Evolutionary conservation across 1,140 invertebrate genomes (phyloP).

Genomic region (Panagrolaimus sp.): DNA sequence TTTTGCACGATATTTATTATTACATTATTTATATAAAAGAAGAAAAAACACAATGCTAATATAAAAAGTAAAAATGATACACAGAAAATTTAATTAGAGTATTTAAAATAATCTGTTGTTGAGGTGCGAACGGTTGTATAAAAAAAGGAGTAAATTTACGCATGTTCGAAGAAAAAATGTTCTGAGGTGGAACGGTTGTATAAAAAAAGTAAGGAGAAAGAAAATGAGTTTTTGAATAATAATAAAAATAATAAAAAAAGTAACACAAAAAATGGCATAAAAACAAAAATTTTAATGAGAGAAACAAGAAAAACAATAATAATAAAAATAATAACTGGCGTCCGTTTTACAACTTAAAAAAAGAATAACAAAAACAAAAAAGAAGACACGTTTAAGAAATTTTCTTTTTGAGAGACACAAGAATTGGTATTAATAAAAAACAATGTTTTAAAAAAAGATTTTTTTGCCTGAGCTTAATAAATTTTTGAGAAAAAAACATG

Average conservation of each 20-base stretch:
- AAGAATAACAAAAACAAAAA: too few species aligned
- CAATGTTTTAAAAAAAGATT: too few species aligned
- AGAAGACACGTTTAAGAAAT: too few species aligned
- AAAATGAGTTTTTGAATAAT: not conserved
- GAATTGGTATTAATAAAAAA: too few species aligned
- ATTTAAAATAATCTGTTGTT: not conserved
- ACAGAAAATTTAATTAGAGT: too few species aligned
- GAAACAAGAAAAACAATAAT: not conserved
- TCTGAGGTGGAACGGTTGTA: slow-evolving; percentile 18
- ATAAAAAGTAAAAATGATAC: too few species aligned
- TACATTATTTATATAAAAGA: too few species aligned
- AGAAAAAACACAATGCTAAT: too few species aligned
- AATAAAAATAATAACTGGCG: not conserved
- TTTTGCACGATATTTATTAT: too few species aligned
- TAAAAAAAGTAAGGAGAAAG: not conserved
- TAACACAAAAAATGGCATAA: slow-evolving; percentile 12
- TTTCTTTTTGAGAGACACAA: too few species aligned
- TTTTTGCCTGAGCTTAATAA: too few species aligned
- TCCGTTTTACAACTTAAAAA: not conserved
- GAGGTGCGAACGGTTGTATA: slow-evolving; percentile 16
- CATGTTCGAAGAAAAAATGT: slow-evolving; percentile 3
- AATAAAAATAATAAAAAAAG: not conserved
- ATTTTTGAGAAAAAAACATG: too few species aligned
- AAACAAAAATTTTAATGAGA: not conserved
- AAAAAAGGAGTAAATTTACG: slow-evolving; percentile 9